Evolutionary conservation across 2,113 vertebrate species (phyloP), one percentile per base, ranked within the genome.

Genomic region (Sceloporus tristichus): DNA sequence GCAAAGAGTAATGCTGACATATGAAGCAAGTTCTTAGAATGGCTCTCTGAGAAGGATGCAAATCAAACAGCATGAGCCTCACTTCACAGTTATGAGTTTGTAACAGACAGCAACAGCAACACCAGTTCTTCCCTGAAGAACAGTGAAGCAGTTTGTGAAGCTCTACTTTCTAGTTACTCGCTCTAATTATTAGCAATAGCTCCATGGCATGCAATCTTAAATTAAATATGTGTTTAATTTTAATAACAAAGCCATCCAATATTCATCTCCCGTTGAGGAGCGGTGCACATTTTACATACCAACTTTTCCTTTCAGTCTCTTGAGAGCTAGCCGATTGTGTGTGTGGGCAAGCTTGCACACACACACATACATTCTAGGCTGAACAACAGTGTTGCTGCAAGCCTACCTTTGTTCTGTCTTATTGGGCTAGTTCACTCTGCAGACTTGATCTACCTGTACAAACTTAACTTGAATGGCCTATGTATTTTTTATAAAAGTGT

Each of bases 201-300:
- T 2, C 68, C 89, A 68, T 87, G 85, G 89, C 87, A 79, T 16
- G 10, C 91, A 93, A 95, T 87, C 78, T 91, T 91, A 91, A 85
- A 93, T 91, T 93, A 95, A 92, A 92, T 87, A 73, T 87, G 25
- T 19, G 3, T 91, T 94, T 95, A 92, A 94, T 95, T 95, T 96
- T 93, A 93, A 93, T 93, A 90, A 81, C 77, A 83, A 92, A 91
- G 48, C 73, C 75, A 91, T 88, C 48, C 6, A 8, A 56, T 89
- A 91, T 89, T 90, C 53, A 54, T 84, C 40, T 70, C 89, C 93
- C 93, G 88, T 81, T 79, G 91, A 80, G 82, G 83, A 0, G 9
- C 62, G 9, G 1, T 29, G 3, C 76, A 56, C 38, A 77, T 59
- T 11, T 92, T 88, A 9, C 65, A 74, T 86, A 91, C 16, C 84